phyloP scores from a whole-genome alignment of 2,888 invertebrate species.

The Corythucha ciliata region DNA sequence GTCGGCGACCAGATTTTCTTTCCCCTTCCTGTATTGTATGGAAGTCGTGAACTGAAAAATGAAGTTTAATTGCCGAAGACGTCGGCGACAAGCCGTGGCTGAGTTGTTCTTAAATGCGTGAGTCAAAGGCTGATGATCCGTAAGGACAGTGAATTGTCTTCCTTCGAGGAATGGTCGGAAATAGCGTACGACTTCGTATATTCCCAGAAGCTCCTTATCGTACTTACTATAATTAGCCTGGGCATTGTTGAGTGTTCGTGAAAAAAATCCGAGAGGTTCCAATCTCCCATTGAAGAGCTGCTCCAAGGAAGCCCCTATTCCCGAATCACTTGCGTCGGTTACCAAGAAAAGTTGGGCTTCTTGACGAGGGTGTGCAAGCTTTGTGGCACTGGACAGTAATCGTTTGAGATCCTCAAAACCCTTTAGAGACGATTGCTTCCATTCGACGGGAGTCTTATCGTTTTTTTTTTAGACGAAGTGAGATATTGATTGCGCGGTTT shows the following conservation, averaged over 20 bases:
- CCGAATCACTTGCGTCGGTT: conserved; percentile 13
- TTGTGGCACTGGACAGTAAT: conserved; percentile 35
- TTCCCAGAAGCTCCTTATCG: conserved; percentile 38
- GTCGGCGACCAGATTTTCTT: conserved; percentile 40
- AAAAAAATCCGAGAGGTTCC: conserved; percentile 33
- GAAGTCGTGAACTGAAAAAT: conserved; percentile 7
- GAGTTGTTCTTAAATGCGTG: conserved; percentile 23
- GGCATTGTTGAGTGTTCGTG: conserved; percentile 30
- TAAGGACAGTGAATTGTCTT: conserved; percentile 5
- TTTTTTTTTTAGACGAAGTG: not conserved
- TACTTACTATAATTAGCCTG: conserved; percentile 39
- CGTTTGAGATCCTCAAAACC: conserved; percentile 37
- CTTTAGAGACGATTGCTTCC: conserved; percentile 30
- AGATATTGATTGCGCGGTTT: conserved; percentile 21
- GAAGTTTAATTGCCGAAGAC: not conserved
- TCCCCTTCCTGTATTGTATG: conserved; percentile 36
- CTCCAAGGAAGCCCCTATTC: conserved; percentile 35
- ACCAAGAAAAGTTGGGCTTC: conserved; percentile 19
- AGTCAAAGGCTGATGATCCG: conserved; percentile 18
- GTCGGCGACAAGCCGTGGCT: conserved; percentile 37
- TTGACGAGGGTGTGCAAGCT: conserved; percentile 38
- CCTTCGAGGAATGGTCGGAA: conserved; percentile 15
- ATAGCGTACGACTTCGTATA: conserved; percentile 35
- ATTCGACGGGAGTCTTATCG: conserved; percentile 9
- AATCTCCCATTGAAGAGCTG: conserved; percentile 28